Base-by-base conservation (phyloP, 2,888 invertebrate genomes). In the Thumatha senex region DNA sequence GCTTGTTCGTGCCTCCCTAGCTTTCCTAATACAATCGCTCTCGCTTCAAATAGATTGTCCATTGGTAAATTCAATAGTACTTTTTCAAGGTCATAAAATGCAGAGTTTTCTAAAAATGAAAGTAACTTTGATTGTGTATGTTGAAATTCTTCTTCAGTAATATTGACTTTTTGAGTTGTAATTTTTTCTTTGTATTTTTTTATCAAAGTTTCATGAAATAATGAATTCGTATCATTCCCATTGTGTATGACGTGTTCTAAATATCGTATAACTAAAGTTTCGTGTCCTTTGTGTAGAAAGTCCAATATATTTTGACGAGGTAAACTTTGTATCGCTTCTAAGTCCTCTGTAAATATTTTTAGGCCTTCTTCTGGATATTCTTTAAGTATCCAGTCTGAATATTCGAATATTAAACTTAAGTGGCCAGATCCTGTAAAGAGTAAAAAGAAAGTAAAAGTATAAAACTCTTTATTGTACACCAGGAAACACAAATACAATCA, bases 1-100 rank as follows among this genome's bases (percentile, higher is more conserved):
- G 98, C 98, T 78, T 98, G 96, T 73, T 98, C 97, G 80, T 99
- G 99, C 58, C 96, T 92, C 0, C 97, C 97, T 18, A 99, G 89
- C 67, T 96, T 95, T 0, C 98, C 99, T 38, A 99, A 89, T 55
- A 99, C 95, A n/a, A 99, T 93, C 0, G 99, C 99, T 54, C 98
- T 93, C 82, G 99, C 99, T 79, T 99, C 98, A 74, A 96, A 95
- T 70, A 99, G 90, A 51, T 93, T 92, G 70, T 98, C 95, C 38
- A 94, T 94, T 0, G 98, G 98, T 67, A 99, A 98, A 75, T 97
- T 96, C 15, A 96, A 92, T 18, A 98, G 90, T 0, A 98, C 96
- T 42, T 95, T 94, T 81, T 98, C 98, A 0, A 98, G 96, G 0
- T 95, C 95, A 74, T 98, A 99, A 76, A 94, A 89, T 9, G 92